These are phyloP conservation scores for Luperina nickerlii DNA, from an alignment of 2,888 invertebrate genomes.

Conservation along the genomic window DNA sequence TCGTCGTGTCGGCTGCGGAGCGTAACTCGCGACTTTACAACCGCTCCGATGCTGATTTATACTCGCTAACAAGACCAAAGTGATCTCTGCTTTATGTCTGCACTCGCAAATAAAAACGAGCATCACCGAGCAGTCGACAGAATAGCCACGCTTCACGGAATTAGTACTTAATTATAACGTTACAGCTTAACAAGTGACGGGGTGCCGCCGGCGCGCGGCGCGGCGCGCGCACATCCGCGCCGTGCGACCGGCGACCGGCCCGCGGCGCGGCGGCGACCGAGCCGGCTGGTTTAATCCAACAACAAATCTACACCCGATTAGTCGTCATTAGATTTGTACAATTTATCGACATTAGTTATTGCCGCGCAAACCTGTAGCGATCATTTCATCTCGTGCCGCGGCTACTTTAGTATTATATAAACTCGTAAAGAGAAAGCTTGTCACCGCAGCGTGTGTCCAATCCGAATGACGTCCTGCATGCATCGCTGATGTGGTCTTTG, in stretches of 20 bases:
- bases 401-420: slow-evolving; percentile 23
- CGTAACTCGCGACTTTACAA: slow-evolving; percentile 40
- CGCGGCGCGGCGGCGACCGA: not conserved
- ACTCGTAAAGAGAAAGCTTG: slow-evolving; percentile 26
- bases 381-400: slow-evolving; percentile 36
- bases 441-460: not conserved
- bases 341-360: slow-evolving; percentile 65
- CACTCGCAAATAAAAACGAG: slow-evolving; percentile 64
- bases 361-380: slow-evolving; percentile 54
- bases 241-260: not conserved
- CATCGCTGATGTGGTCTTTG: slow-evolving; percentile 26
- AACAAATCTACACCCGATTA: slow-evolving; percentile 65
- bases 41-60: slow-evolving; percentile 69
- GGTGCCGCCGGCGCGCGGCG: slow-evolving; percentile 4
- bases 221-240: not conserved
- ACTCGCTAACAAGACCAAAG: slow-evolving; percentile 60
- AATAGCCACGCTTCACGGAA: slow-evolving; percentile 47
- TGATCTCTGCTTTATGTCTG: slow-evolving; percentile 66
- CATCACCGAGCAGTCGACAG: slow-evolving; percentile 25
- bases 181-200: slow-evolving; percentile 46
- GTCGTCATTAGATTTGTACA: slow-evolving; percentile 51
- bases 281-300: slow-evolving; percentile 40
- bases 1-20: slow-evolving; percentile 5
- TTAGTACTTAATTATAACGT: slow-evolving; percentile 53
- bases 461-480: not conserved